Conservation (phyloP, 2,113 vertebrate genomes). For the Copsychus sechellarum region DNA sequence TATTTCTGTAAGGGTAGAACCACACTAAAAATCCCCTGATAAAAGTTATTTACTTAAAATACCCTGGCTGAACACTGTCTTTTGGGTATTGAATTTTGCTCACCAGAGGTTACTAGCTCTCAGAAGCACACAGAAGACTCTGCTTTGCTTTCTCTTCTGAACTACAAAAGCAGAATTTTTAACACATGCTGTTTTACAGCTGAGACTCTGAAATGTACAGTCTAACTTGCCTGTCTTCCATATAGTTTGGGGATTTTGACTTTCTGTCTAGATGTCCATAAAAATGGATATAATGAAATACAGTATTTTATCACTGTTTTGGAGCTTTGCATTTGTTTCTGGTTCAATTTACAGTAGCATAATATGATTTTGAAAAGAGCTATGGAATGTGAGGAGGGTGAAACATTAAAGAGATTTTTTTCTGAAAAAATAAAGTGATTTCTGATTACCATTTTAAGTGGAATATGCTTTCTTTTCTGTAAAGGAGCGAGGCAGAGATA, state of each 20-base stretch:
- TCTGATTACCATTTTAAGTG: not conserved
- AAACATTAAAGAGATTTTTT: not conserved
- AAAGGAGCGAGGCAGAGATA: not conserved
- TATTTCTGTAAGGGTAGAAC: constrained; percentile 46
- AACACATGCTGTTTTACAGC: not conserved
- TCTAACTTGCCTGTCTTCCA: not conserved
- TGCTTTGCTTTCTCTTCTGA: not conserved
- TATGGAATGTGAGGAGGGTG: not conserved
- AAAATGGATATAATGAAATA: not conserved
- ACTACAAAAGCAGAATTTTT: not conserved
- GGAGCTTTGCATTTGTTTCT: not conserved
- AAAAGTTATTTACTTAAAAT: constrained; percentile 46
- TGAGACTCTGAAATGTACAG: not conserved
- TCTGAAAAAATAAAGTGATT: not conserved
- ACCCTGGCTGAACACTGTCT: not conserved
- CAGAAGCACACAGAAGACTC: not conserved
- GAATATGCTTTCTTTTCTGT: not conserved
- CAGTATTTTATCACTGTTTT: not conserved
- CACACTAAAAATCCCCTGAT: constrained; percentile 16
- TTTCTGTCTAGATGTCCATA: not conserved
- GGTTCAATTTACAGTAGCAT: not conserved
- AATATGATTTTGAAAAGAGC: not conserved
- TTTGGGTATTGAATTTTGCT: constrained; percentile 37
- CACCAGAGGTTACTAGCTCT: not conserved
- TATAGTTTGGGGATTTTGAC: not conserved